phyloP scores from a whole-genome alignment of 1,140 invertebrate species.

The Tribolium madens region DNA sequence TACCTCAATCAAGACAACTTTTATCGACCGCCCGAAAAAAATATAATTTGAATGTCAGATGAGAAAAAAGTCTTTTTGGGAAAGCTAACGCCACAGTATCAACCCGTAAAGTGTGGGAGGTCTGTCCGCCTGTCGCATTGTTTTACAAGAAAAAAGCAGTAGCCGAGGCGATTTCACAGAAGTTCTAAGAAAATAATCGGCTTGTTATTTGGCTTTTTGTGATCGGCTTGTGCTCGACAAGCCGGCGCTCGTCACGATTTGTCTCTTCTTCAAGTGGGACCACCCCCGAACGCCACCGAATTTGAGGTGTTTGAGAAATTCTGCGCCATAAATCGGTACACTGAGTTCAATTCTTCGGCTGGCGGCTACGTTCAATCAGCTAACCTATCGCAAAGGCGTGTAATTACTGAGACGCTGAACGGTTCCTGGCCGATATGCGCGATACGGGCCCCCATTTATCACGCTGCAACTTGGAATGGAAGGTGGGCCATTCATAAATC shows the following conservation, averaged over 20 bases:
- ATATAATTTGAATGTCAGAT: neutral
- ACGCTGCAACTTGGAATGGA: slow-evolving; percentile 44
- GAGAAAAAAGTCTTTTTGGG: slow-evolving; percentile 6
- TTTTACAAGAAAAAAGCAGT: slow-evolving; percentile 35
- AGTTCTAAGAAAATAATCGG: slow-evolving; percentile 45
- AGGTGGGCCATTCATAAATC: slow-evolving; percentile 51
- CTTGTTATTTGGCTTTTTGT: slow-evolving; percentile 43
- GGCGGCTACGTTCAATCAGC: slow-evolving; percentile 55
- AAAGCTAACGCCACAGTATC: neutral
- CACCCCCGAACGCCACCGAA: slow-evolving; percentile 3
- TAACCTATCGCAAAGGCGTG: slow-evolving; percentile 53
- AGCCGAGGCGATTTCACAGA: slow-evolving; percentile 37
- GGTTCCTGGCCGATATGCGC: slow-evolving; percentile 50
- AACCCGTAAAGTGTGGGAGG: slow-evolving; percentile 23
- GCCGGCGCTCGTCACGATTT: slow-evolving; percentile 32
- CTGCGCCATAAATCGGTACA: slow-evolving; percentile 45
- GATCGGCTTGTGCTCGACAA: slow-evolving; percentile 30
- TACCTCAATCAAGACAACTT: neutral
- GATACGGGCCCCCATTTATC: slow-evolving; percentile 52
- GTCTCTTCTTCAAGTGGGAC: slow-evolving; percentile 5
- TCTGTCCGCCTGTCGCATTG: slow-evolving; percentile 22
- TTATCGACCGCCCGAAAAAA: neutral
- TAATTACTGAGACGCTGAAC: slow-evolving; percentile 55
- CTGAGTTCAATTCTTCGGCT: slow-evolving; percentile 48
- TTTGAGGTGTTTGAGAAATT: slow-evolving; percentile 31